These are phyloP conservation scores for Ctenoplectra terminalis DNA, from an alignment of 1,140 invertebrate genomes.

Conservation along the genomic window DNA sequence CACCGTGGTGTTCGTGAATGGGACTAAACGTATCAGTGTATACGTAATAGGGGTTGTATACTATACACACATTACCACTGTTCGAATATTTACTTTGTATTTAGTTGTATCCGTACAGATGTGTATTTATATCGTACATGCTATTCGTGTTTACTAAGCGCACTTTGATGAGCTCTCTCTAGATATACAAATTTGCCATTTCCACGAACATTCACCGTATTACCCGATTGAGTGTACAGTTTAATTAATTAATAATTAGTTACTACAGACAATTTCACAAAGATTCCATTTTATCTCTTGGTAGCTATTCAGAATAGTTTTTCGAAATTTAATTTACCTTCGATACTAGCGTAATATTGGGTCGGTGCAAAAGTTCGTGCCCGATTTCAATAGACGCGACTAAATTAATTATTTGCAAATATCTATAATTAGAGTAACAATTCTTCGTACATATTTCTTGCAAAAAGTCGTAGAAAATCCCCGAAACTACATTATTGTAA, in stretches of 20 bases:
- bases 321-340: no score
- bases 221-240: not conserved
- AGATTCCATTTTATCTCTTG: no score
- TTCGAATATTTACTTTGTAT: constrained; percentile 33
- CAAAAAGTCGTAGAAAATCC: no score
- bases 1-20: not conserved
- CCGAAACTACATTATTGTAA: no score
- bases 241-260: not conserved
- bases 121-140: constrained; percentile 5
- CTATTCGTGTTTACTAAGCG: constrained; percentile 12
- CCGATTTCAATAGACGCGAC: no score
- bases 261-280: not conserved
- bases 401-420: no score
- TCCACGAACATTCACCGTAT: not conserved
- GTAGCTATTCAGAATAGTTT: no score
- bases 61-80: not conserved
- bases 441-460: no score
- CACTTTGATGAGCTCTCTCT: not conserved
- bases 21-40: not conserved
- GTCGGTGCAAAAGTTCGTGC: no score
- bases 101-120: not conserved
- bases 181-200: constrained; percentile 10
- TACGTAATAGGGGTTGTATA: not conserved
- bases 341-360: no score
- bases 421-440: no score